These are phyloP conservation scores for Pan troglodytes DNA, from an alignment of 2,113 vertebrate genomes.

Conservation along the genomic window DNA sequence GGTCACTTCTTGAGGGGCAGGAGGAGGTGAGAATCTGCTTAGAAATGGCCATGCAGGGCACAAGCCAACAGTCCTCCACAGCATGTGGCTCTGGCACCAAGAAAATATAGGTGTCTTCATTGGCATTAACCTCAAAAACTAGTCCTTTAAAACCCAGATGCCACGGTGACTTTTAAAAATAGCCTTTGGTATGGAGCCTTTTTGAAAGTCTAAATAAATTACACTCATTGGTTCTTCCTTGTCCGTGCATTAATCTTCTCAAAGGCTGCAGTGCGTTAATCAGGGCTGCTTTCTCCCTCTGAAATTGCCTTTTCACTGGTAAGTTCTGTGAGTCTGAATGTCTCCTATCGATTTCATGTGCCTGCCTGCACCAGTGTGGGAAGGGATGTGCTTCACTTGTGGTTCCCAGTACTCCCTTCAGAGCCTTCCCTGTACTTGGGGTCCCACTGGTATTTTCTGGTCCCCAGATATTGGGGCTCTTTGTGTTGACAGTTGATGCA, in stretches of 20 bases:
- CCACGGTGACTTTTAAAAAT: slow-evolving; percentile 15
- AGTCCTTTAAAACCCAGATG: slow-evolving; percentile 45
- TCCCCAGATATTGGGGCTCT: neutral
- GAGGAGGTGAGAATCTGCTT: neutral
- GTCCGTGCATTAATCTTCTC: slow-evolving; percentile 65
- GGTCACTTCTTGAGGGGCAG: neutral
- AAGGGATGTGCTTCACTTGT: accelerated
- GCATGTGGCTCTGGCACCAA: neutral
- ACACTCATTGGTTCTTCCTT: slow-evolving; percentile 24
- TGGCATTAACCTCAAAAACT: neutral
- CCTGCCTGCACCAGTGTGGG: accelerated
- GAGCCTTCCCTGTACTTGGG: neutral
- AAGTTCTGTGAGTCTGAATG: neutral
- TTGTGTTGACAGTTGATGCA: neutral
- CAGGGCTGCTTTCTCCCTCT: neutral
- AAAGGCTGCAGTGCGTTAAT: neutral
- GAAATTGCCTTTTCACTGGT: neutral
- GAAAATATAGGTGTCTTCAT: neutral
- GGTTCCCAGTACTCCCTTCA: neutral
- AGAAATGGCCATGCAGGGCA: neutral
- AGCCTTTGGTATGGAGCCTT: neutral
- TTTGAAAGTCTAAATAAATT: slow-evolving; percentile 70
- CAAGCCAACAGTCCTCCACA: neutral
- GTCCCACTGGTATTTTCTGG: neutral
- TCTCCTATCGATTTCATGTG: accelerated